Conservation (phyloP, 1,140 invertebrate species). For the Dendroctonus ponderosae region DNA sequence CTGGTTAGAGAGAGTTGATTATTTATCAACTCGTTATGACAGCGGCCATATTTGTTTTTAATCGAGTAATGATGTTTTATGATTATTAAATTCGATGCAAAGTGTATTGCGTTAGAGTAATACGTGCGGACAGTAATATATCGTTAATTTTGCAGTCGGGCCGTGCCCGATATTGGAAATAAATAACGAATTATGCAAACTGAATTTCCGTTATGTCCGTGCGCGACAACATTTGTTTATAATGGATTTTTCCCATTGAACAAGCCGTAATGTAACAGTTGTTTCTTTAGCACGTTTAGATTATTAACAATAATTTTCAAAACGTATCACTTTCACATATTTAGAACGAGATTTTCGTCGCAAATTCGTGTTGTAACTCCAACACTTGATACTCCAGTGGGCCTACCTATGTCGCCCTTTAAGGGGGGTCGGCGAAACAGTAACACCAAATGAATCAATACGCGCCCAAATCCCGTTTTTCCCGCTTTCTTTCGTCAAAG, state of each 20-base stretch:
- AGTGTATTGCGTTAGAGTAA: background rate
- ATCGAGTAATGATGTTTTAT: slow-evolving; percentile 3
- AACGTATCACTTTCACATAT: no score
- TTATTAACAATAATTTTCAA: no score
- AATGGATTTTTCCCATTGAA: no score
- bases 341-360: background rate
- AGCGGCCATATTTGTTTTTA: background rate
- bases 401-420: no score
- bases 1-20: no score
- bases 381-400: no score
- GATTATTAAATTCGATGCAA: slow-evolving; percentile 3
- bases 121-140: background rate
- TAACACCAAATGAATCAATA: slow-evolving; percentile 14
- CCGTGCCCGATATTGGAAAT: background rate
- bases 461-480: background rate
- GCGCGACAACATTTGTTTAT: no score
- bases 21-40: background rate
- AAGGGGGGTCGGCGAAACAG: background rate
- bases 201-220: slow-evolving; percentile 1
- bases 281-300: no score
- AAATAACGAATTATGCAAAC: slow-evolving; percentile 7
- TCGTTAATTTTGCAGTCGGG: background rate
- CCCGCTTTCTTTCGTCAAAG: slow-evolving; percentile 9
- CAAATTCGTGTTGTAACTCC: background rate
- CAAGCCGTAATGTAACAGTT: no score